Percentiles rank a stretch among this genome's conserved stretches.
Evolutionary conservation across 2,888 invertebrate species (phyloP).

Genomic region (Dioctria linearis): DNA sequence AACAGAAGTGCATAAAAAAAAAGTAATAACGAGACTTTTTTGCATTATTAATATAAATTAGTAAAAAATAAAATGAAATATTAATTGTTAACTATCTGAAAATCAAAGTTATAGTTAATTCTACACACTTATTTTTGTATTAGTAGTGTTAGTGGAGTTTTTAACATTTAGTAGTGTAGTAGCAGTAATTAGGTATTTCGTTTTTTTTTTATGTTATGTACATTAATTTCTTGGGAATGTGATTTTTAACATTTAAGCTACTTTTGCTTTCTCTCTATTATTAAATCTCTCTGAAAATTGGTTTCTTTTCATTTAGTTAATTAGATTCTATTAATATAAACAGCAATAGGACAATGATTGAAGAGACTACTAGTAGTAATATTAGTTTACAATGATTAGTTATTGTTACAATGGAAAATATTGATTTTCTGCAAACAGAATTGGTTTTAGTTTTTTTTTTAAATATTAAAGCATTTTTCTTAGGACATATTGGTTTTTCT

Average conservation of each 20-base stretch:
- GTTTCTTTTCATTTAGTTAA: conserved; percentile 26
- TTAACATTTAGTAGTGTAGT: conserved; percentile 13
- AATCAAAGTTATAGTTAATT: not conserved
- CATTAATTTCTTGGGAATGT: conserved; percentile 53
- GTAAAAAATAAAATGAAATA: not conserved
- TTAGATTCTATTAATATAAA: conserved; percentile 34
- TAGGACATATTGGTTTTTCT: conserved; percentile 18
- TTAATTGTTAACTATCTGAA: too few species aligned
- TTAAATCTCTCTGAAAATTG: not conserved
- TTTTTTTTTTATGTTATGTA: conserved; percentile 43
- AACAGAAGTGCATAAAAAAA: not conserved
- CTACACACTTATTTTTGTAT: not conserved
- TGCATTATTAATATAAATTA: not conserved
- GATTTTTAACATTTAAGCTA: conserved; percentile 45
- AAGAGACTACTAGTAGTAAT: conserved; percentile 30
- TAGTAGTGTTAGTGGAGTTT: not conserved
- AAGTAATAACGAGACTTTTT: not conserved
- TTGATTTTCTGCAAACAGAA: not conserved
- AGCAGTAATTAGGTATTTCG: not conserved
- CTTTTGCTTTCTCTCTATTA: conserved; percentile 10
- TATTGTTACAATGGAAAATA: conserved; percentile 41
- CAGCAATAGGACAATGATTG: conserved; percentile 49
- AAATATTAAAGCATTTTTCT: conserved; percentile 35
- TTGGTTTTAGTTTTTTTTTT: conserved; percentile 12
- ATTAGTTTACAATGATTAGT: conserved; percentile 43